Evolutionary conservation across 2,797 vertebrate genomes (phyloP).

Genomic region (Vespertilio murinus): DNA sequence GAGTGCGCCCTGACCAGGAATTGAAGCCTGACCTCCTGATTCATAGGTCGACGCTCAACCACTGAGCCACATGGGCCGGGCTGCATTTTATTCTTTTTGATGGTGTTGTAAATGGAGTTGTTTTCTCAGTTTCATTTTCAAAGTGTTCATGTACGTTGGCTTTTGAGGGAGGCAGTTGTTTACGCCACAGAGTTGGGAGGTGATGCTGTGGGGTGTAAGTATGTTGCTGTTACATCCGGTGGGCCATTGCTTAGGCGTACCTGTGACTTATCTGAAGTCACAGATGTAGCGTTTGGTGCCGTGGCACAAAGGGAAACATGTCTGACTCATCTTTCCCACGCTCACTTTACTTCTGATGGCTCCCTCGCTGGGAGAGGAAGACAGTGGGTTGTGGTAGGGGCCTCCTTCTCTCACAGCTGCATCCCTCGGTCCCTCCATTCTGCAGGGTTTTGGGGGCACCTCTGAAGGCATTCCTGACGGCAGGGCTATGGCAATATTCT

Average conservation of each 20-base stretch:
- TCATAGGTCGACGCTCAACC: too few species aligned
- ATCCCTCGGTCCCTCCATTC: background rate
- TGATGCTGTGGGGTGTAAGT: background rate
- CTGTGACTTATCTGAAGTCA: constrained; percentile 40
- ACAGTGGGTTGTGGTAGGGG: background rate
- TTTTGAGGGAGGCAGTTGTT: background rate
- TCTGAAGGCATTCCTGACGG: background rate
- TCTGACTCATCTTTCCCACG: constrained; percentile 60
- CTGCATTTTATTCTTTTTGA: background rate
- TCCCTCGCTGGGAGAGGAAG: background rate
- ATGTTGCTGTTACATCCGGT: constrained; percentile 24
- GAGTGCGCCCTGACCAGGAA: too few species aligned
- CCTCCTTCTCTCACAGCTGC: background rate
- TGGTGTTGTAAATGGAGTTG: background rate
- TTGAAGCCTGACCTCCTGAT: too few species aligned
- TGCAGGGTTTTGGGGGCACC: background rate
- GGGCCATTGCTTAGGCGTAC: background rate
- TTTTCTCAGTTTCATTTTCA: constrained; percentile 4
- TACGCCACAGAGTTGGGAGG: background rate
- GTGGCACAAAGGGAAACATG: constrained; percentile 13
- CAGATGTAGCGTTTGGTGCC: constrained; percentile 36
- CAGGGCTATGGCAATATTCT: background rate
- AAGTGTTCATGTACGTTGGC: background rate
- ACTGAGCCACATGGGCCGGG: too few species aligned
- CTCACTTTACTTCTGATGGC: background rate